A percentile compares a stretch with the other conserved stretches of the same genome.
Evolutionary conservation across 2,113 vertebrate species (phyloP).

Genomic region (Ellobius talpinus): DNA sequence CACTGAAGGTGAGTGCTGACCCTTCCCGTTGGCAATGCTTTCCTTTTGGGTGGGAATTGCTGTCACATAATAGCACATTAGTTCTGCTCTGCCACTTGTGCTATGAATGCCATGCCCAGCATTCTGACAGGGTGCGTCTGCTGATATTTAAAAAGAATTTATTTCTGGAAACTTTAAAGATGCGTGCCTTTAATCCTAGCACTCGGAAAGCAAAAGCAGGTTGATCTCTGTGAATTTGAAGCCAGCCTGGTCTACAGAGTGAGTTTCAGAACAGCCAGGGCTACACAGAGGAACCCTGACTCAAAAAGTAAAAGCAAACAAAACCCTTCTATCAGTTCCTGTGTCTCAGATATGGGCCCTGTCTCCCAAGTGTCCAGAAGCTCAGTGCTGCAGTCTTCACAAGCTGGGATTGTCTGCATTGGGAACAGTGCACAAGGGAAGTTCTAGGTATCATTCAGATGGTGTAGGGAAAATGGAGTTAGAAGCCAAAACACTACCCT

Average conservation of each 20-base stretch:
- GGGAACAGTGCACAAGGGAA: not conserved
- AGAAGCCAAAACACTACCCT: not conserved
- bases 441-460: not conserved
- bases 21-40: not conserved
- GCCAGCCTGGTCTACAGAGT: not conserved
- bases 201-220: not conserved
- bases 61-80: not conserved
- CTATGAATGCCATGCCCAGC: not conserved
- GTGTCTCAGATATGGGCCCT: not conserved
- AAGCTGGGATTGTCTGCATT: not conserved
- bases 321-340: not conserved
- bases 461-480: not conserved
- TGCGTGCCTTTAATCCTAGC: not conserved
- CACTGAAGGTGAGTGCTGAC: not conserved
- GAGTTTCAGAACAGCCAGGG: not conserved
- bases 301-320: not conserved
- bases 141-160: not conserved
- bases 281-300: not conserved
- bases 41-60: not conserved
- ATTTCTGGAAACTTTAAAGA: constrained; percentile 1
- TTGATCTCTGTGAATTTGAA: not conserved
- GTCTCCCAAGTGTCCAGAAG: not conserved
- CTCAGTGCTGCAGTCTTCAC: not conserved
- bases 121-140: not conserved
- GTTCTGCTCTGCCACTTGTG: not conserved